Evolutionary conservation across 2,113 vertebrate species (phyloP), one percentile per base, ranked within the genome.

Genomic region (Lepisosteus oculatus): DNA sequence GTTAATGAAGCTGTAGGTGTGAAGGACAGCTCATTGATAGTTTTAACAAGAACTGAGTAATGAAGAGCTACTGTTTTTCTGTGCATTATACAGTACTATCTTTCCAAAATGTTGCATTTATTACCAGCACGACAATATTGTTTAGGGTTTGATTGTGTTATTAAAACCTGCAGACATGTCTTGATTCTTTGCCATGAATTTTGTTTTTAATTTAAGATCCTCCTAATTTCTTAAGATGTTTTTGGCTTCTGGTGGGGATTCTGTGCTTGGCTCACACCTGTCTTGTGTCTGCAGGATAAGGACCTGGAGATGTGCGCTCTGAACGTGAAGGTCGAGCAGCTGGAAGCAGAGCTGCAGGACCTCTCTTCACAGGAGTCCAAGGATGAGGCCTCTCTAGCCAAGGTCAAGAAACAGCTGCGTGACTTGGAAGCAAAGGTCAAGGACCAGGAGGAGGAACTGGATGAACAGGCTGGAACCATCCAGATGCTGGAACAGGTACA

Each of bases 401-500:
- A 96, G 87, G 93, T 99, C 74, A 95, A 93, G 85, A 98, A 98
- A 85, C 96, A 97, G 84, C 91, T 97, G 29, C 90, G 95, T 3
- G 96, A 98, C 82, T 82, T 98, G 77, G 96, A 99, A 80, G 96
- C 95, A 3, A 97, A 95, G 80, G 94, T 94, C 76, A 98, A 98
- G 76, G 97, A 98, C 82, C 97, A 99, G 84, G 97, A 99, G 82
- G 97, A 99, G 75, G 97, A 99, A 84, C 91, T 99, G 71, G 97
- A 98, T 0, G 97, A 99, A 76, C 97, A 99, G 85, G 97, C 97
- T 0, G 97, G 96, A 54, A 94, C 91, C 79, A 99, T 99, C 83
- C 97, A 99, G 89, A 95, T 98, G 94, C 82, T 99, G 86, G 97
- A 99, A 76, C 97, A 99, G 97, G 97, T 99, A 86, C 3, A 42